phyloP scores from a whole-genome alignment of 2,888 invertebrate species.

The Cantharis lateralis region DNA sequence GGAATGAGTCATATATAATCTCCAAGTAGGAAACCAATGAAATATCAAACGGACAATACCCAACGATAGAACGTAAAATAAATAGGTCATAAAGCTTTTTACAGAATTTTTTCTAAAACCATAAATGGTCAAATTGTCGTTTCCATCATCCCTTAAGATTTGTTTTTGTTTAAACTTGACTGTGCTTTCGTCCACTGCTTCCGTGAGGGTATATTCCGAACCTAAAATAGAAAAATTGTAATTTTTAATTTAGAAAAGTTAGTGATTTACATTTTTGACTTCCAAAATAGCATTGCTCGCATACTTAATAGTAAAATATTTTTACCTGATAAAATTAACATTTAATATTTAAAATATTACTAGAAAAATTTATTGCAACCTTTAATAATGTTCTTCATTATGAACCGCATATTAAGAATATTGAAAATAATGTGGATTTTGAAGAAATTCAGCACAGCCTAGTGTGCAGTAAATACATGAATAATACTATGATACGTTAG shows the following conservation, averaged over 20 bases:
- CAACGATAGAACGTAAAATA: constrained; percentile 67
- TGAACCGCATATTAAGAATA: not conserved
- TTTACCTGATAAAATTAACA: not conserved
- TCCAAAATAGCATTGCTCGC: not conserved
- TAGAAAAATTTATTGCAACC: not conserved
- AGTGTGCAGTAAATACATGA: not conserved
- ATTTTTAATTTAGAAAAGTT: not conserved
- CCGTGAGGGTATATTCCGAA: not conserved
- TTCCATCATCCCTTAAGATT: not conserved
- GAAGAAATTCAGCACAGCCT: not conserved
- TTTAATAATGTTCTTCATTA: not conserved
- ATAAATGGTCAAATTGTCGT: constrained; percentile 60
- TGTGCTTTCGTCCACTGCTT: not conserved
- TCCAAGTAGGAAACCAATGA: constrained; percentile 86
- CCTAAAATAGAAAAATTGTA: not conserved
- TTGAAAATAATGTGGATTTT: not conserved
- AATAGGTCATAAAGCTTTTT: constrained; percentile 62
- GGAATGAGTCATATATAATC: constrained; percentile 73
- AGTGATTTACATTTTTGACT: not conserved
- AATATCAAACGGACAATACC: constrained; percentile 82
- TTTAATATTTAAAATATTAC: not conserved
- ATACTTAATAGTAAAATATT: not conserved
- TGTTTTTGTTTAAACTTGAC: constrained; percentile 7
- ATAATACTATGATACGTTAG: not conserved
- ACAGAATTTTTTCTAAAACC: constrained; percentile 66